Conservation (phyloP, 1,140 invertebrate species). For the Ceratoteleas bidentatus region DNA sequence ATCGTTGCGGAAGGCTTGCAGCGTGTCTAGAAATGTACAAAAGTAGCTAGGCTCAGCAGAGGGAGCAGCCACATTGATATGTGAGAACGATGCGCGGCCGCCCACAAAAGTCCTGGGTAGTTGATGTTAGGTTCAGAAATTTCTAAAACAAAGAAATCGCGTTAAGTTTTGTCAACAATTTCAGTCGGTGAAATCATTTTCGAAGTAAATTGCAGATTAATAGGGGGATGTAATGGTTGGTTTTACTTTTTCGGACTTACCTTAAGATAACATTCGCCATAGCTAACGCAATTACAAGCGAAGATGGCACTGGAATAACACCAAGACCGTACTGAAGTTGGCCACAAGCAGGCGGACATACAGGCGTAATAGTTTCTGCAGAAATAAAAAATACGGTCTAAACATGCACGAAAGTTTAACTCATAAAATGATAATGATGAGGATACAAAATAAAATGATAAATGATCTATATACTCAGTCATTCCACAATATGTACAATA, state of each 20-base stretch:
- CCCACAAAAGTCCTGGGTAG: constrained; percentile 82
- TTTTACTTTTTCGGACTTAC: constrained; percentile 72
- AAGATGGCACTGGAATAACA: constrained; percentile 76
- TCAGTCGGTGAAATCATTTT: no score
- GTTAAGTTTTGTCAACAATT: no score
- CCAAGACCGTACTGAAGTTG: constrained; percentile 85
- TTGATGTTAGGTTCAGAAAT: constrained; percentile 87
- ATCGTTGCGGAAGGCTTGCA: not conserved
- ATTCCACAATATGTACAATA: not conserved
- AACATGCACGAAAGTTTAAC: constrained; percentile 71
- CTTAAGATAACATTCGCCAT: constrained; percentile 73
- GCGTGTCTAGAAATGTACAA: constrained; percentile 69
- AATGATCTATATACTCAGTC: not conserved
- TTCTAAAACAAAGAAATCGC: constrained; percentile 73
- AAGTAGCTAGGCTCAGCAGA: constrained; percentile 57
- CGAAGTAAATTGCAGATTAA: no score
- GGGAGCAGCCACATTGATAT: constrained; percentile 72
- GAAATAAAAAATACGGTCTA: constrained; percentile 77
- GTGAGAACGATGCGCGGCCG: constrained; percentile 64
- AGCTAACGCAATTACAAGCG: constrained; percentile 76
- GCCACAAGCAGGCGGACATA: constrained; percentile 95
- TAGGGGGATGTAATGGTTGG: no score
- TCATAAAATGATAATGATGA: constrained; percentile 30
- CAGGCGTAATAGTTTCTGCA: constrained; percentile 93
- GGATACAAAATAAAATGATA: not conserved